Conservation (phyloP, 53 echinoderm and acorn worm species). For the Actinopyga echinites region DNA sequence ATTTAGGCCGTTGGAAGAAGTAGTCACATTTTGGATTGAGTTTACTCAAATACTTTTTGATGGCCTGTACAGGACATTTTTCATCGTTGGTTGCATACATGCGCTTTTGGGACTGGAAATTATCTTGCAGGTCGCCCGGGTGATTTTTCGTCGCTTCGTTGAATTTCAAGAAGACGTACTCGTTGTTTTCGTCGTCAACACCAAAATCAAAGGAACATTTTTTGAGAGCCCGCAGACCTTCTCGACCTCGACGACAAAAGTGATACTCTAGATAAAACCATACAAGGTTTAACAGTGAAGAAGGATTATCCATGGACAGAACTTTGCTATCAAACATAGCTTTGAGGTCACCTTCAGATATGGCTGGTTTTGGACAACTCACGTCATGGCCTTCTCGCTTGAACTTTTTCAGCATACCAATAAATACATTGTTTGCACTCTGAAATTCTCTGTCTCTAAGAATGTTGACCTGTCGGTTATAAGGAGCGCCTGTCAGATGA, state of each 20-base stretch:
- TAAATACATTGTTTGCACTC: slow-evolving; percentile 17
- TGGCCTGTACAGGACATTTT: slow-evolving; percentile 43
- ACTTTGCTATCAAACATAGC: not conserved
- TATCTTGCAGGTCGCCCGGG: not conserved
- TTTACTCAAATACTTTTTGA: slow-evolving; percentile 46
- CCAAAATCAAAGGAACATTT: slow-evolving; percentile 17
- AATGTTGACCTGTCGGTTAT: slow-evolving; percentile 18
- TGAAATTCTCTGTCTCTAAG: slow-evolving; percentile 10
- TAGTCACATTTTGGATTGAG: slow-evolving; percentile 3
- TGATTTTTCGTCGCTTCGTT: slow-evolving; percentile 1
- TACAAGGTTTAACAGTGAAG: slow-evolving; percentile 13
- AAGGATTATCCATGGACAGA: not conserved
- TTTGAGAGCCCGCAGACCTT: not conserved
- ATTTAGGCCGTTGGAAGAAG: slow-evolving; percentile 37
- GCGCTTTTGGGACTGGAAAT: not conserved
- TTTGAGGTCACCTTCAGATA: not conserved
- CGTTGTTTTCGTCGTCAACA: slow-evolving; percentile 3
- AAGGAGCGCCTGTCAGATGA: slow-evolving; percentile 10
- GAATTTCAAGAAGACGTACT: not conserved
- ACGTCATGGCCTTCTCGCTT: slow-evolving; percentile 1
- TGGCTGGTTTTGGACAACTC: not conserved
- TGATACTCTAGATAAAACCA: slow-evolving; percentile 33
- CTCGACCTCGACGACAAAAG: slow-evolving; percentile 32
- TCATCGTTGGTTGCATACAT: slow-evolving; percentile 10
- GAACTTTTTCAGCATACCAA: slow-evolving; percentile 22